Evolutionary conservation across 2,888 invertebrate species (phyloP), one percentile per base, ranked within the genome.

Genomic region (Drosophila prolongata): DNA sequence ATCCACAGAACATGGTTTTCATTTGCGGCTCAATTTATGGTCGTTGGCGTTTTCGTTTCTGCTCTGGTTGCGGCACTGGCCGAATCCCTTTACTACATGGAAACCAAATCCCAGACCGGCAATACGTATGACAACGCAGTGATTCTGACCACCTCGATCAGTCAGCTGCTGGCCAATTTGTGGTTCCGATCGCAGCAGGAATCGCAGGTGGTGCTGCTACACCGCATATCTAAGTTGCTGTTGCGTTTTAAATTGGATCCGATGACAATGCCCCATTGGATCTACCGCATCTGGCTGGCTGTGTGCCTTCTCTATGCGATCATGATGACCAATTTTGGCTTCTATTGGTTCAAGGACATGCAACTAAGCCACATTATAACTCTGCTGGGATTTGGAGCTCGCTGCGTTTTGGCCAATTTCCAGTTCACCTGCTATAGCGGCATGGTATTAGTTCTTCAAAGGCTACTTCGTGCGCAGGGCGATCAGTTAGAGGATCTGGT

Each of bases 151-250:
- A 59, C 52, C 3, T 37, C 64, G 4, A 27, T 54, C 0, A 60
- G 64, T 6, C 85, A 81, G 19, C 19, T 84, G 3, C 13, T 71
- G 13, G 50, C 56, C 24, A 80, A 84, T 27, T 11, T 65, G 0
- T 81, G 79, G 85, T 61, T 81, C 16, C 66, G 69, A 3, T 13
- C 35, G n/a, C 72, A 75, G 37, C 85, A 81, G n/a, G 19, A 54
- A 2, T 47, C 35, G 1, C 78, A 75, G 34, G 13, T 73, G 9
- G 1, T 8, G 6, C 54, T 81, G 1, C 35, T 87, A 0, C 53
- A 59, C 3, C 40, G 62, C 8, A 24, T 81, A 6, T 24, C 38
- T 1, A 27, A 27, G 11, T 16, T 73, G 10, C 55, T 49, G 4
- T 1, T 5, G 0, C n/a, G 43, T 6, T 30, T 77, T 11, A 19